Base-by-base conservation (phyloP, 2,888 invertebrate species). In the Philhelius pedissequus region DNA sequence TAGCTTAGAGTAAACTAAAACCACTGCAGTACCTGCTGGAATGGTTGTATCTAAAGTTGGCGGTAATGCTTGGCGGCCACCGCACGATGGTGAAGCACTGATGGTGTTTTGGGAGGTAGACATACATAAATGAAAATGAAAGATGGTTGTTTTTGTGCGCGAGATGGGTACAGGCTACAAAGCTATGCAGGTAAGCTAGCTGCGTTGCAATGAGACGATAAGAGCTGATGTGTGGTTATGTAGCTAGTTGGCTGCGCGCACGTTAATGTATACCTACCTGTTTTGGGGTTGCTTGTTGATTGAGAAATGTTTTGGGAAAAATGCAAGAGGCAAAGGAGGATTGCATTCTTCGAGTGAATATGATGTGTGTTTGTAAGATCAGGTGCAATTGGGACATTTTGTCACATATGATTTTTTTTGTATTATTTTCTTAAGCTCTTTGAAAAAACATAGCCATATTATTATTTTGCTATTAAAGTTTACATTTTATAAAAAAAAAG, bases 1-100 rank as follows among this genome's bases (percentile, higher is more conserved):
- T 80, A 71, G 80, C 64, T 80, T 75, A 60, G 52, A 75, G 80
- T 71, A 58, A 68, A 84, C 84, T 84, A 80, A 84, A 75, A 62
- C 70, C 66, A 45, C 75, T 48, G 56, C 68, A 48, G 75, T 80
- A 80, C 84, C 84, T 84, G 76, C 75, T 84, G 66, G 79, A 70
- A 71, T 84, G 71, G 74, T 76, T 54, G 66, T 84, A 71, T 76
- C 84, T 68, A 60, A 68, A 43, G 43, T 27, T 66, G 66, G 56
- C 52, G 81, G 64, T 38, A 66, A 62, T 40, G 62, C 35, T 73
- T 30, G 58, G 43, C 64, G 52, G 15, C 20, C 3, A 20, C 13
- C 13, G 22, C n/a, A n/a, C n/a, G 22, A 32, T 32, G 56, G 45
- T 45, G 35, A 13, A 27, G 56, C 50, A 30, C 25, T 27, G 54